Evolutionary conservation across 2,797 vertebrate genomes (phyloP), one percentile per base, ranked within the genome.

Genomic region (Macropus fuliginosus): DNA sequence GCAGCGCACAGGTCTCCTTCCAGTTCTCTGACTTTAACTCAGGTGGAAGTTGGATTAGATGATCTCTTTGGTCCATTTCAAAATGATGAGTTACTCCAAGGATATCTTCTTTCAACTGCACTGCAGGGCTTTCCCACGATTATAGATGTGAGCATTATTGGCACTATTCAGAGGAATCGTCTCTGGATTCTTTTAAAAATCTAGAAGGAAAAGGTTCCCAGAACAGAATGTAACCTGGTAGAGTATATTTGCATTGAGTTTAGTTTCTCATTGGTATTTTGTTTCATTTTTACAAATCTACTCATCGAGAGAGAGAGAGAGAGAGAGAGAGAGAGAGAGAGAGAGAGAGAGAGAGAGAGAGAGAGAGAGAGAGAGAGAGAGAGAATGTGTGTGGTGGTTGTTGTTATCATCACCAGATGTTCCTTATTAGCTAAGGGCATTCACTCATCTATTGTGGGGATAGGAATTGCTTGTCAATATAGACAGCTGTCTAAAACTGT

Each of bases 401-500:
- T 50, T 3, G 50, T 50, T 50, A 50, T 50, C 50, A 57, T 46
- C 14, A 0, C 50, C 50, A 50, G 54, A 46, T 92, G 3, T 95
- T 55, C 16, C 28, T n/a, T 59, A 90, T 89, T 95, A 96, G 55
- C 93, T n/a, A 96, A 96, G 55, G 91, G 94, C 34, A 66, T 66
- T 66, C 34, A n/a, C 4, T 66, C 31, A 66, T 14, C 54, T 91
- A 94, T 56, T 94, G 91, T 93, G 92, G 93, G 93, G 52, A 52
- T 91, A 93, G 55, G 81, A 92, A 91, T 92, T 87, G 91, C 57
- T 46, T 94, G 46, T 27, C 93, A 81, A 62, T 89, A 96, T 5
- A 96, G 50, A 56, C 40, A 93, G 6, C 55, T 92, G 0, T 81
- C 91, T 81, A 87, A 12, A 94, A 50, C 87, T 55, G 56, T 1